phyloP scores from a whole-genome alignment of 2,888 invertebrate genomes.

The Acleris laterana region DNA sequence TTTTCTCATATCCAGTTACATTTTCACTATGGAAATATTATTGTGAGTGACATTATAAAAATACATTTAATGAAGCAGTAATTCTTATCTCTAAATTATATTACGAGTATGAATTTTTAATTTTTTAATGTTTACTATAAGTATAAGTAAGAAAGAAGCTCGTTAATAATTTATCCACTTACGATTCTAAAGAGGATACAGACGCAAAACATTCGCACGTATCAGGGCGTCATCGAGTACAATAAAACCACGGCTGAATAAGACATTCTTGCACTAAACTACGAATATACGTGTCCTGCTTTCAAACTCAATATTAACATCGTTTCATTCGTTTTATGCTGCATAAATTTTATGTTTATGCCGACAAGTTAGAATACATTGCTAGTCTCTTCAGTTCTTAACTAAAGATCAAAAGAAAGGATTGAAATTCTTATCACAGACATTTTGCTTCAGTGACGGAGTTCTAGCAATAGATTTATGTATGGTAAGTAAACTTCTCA shows the following conservation, averaged over 20 bases:
- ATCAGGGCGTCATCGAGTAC: constrained; percentile 18
- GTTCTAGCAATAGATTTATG: neutral
- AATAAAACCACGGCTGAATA: constrained; percentile 28
- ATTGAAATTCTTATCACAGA: neutral
- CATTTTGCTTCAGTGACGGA: neutral
- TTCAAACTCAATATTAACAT: constrained; percentile 15
- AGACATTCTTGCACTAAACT: constrained; percentile 22
- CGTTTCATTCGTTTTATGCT: constrained; percentile 11
- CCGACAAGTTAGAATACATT: neutral
- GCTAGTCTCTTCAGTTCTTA: neutral
- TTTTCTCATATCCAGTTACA: neutral
- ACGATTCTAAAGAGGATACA: constrained; percentile 21
- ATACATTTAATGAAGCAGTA: too few relatives aligned
- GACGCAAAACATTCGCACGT: constrained; percentile 29
- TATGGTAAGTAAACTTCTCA: neutral
- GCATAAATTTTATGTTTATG: constrained; percentile 1
- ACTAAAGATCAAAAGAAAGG: neutral
- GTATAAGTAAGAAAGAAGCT: constrained; percentile 4
- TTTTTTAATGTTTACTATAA: too few relatives aligned
- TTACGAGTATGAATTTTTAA: too few relatives aligned
- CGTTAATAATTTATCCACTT: constrained; percentile 21
- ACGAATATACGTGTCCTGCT: constrained; percentile 10
- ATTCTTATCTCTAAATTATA: too few relatives aligned
- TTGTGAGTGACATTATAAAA: too few relatives aligned
- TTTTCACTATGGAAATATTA: too few relatives aligned